Conservation (phyloP, 2,888 invertebrate species). For the Malachius bipustulatus region DNA sequence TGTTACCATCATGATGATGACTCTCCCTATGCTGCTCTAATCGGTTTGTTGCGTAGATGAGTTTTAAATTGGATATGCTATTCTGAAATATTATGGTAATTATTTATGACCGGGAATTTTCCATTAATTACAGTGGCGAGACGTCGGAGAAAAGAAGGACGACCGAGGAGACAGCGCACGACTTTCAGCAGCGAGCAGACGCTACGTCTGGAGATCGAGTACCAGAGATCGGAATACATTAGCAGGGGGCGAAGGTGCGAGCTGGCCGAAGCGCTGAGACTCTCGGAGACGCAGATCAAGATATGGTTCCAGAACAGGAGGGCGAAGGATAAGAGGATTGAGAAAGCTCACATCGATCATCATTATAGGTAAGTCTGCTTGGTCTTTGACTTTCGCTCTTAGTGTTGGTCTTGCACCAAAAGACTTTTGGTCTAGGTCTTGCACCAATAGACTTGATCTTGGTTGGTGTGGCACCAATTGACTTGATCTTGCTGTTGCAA, state of each 20-base stretch:
- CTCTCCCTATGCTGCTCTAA: too few species aligned
- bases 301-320: constrained; percentile 92
- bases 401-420: too few species aligned
- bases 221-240: constrained; percentile 85
- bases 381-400: background rate
- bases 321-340: constrained; percentile 92
- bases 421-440: too few species aligned
- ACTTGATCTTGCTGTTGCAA: too few species aligned
- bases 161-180: constrained; percentile 81
- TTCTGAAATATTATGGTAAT: background rate
- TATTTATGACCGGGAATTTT: constrained; percentile 6
- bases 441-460: too few species aligned
- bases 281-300: constrained; percentile 74
- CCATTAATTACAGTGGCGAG: constrained; percentile 56
- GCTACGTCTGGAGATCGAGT: constrained; percentile 78
- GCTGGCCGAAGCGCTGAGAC: constrained; percentile 54
- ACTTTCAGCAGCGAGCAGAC: constrained; percentile 94
- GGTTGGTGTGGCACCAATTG: background rate
- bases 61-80: too few species aligned
- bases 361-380: constrained; percentile 71
- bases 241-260: constrained; percentile 74
- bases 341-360: constrained; percentile 90
- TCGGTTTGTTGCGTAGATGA: too few species aligned
- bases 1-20: too few species aligned
- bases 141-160: constrained; percentile 72